Base-by-base conservation (phyloP, 2,113 vertebrate species). In the Nymphicus hollandicus region DNA sequence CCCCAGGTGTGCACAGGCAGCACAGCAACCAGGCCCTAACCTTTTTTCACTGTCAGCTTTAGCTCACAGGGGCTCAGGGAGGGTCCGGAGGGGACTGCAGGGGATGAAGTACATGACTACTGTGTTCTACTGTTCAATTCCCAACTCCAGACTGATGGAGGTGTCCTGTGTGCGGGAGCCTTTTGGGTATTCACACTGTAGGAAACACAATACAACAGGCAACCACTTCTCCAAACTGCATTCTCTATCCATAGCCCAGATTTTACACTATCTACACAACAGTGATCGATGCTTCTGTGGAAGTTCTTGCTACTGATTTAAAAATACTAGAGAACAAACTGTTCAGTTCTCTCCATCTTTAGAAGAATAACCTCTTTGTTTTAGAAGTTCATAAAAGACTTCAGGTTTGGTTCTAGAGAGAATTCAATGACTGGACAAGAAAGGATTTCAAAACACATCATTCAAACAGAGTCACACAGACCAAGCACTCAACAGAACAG, bases 341-440 rank as follows among this genome's bases (percentile, higher is more conserved):
- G 95, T 93, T 91, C 95, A 85, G 22, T 49, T 92, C 84, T 87
- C 86, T 83, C 80, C 89, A 90, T 76, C 89, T 84, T 92, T 83
- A 89, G 69, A 90, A 92, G 89, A 94, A 93, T 86, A 88, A 64
- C 37, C 37, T 50, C 25, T 43, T 55, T 55, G 25, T 46, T 68
- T 79, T 64, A 86, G 84, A 94, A 91, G 66, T 64, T 93, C 80
- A 74, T 78, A 70, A 96, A 94, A 94, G 80, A 70, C 80, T 91
- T 91, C 47, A 0, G 50, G 66, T 68, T 66, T 37, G 41, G 72
- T 76, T 85, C 65, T 72, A 44, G 15, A 68, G 64, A 86, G 73
- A 86, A 93, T 88, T 66, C 71, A 89, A 53, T 24, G 46, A 61
- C 44, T 5, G 49, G 58, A 53, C 23, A 52, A 46, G 81, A 65